These are phyloP conservation scores for Gallinago solitaria DNA, from an alignment of 2,797 vertebrate species.

Conservation along the genomic window DNA sequence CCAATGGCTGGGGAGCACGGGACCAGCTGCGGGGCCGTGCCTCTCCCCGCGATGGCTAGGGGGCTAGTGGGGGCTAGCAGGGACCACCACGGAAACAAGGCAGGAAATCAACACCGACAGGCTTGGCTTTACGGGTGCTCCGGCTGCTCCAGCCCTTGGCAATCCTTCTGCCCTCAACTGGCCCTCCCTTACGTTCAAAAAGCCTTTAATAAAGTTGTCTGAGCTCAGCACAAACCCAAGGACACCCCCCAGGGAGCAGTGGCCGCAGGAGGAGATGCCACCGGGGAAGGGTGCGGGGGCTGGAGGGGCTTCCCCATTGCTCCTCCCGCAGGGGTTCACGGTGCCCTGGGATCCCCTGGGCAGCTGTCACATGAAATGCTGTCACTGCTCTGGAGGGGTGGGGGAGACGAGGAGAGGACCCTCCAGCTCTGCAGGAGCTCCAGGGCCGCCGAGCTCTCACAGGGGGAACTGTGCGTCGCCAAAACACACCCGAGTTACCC, in stretches of 20 bases:
- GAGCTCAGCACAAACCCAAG: not conserved
- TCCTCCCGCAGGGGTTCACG: not conserved
- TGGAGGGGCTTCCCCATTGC: not conserved
- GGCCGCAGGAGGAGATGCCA: not conserved
- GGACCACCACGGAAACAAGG: not conserved
- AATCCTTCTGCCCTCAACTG: not conserved
- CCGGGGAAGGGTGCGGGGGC: rapidly evolving
- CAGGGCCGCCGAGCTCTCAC: not conserved
- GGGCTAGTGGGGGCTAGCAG: too few species aligned
- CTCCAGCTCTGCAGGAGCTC: not conserved
- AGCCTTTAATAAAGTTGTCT: too few species aligned
- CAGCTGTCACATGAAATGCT: slow-evolving; percentile 5
- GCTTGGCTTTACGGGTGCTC: not conserved
- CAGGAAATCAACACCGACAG: rapidly evolving
- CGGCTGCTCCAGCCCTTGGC: not conserved
- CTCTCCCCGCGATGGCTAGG: rapidly evolving
- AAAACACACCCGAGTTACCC: not conserved
- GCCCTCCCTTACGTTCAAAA: not conserved
- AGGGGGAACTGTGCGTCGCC: rapidly evolving
- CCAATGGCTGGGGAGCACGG: rapidly evolving
- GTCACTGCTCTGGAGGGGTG: not conserved
- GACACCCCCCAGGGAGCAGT: rapidly evolving
- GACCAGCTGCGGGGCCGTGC: too few species aligned
- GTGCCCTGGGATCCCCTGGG: not conserved
- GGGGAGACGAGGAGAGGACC: not conserved